These are phyloP conservation scores for Sinopyrophorus schimmeli DNA, from an alignment of 2,888 invertebrate species.

Conservation along the genomic window DNA sequence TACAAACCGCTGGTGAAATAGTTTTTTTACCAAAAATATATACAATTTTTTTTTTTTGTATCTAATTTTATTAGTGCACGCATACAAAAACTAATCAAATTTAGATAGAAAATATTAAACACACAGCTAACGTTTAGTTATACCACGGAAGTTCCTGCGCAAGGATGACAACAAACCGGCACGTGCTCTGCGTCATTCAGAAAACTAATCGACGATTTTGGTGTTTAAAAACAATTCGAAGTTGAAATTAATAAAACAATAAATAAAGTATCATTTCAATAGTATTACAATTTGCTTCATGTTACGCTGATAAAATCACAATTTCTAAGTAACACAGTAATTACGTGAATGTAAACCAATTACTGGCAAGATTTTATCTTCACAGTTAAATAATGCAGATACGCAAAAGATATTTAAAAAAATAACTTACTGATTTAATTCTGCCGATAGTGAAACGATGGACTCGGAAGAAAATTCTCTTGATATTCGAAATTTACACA, in stretches of 20 bases:
- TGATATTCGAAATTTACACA: slow-evolving; percentile 15
- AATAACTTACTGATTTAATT: slow-evolving; percentile 20
- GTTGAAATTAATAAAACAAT: slow-evolving; percentile 14
- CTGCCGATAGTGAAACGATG: slow-evolving; percentile 11
- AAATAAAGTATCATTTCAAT: slow-evolving; percentile 14
- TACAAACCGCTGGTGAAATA: too few species aligned
- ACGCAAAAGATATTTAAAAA: not conserved
- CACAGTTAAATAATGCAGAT: not conserved
- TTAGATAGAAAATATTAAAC: too few species aligned
- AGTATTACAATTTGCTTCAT: slow-evolving; percentile 1
- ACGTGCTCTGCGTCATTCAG: slow-evolving; percentile 29
- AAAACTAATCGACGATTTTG: slow-evolving; percentile 15
- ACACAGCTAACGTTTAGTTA: too few species aligned
- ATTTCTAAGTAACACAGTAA: slow-evolving; percentile 5
- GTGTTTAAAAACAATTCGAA: slow-evolving; percentile 12
- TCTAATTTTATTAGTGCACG: too few species aligned
- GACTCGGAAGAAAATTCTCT: slow-evolving; percentile 5
- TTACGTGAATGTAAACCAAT: slow-evolving; percentile 1
- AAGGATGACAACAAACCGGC: slow-evolving; percentile 26
- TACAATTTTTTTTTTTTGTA: too few species aligned
- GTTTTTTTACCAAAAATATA: too few species aligned
- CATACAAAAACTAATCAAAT: too few species aligned
- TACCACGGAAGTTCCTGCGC: slow-evolving; percentile 22
- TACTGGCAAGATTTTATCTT: not conserved
- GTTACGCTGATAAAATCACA: slow-evolving; percentile 6